These are phyloP conservation scores for Oceanites oceanicus DNA, from an alignment of 2,113 vertebrate genomes.

Conservation along the genomic window DNA sequence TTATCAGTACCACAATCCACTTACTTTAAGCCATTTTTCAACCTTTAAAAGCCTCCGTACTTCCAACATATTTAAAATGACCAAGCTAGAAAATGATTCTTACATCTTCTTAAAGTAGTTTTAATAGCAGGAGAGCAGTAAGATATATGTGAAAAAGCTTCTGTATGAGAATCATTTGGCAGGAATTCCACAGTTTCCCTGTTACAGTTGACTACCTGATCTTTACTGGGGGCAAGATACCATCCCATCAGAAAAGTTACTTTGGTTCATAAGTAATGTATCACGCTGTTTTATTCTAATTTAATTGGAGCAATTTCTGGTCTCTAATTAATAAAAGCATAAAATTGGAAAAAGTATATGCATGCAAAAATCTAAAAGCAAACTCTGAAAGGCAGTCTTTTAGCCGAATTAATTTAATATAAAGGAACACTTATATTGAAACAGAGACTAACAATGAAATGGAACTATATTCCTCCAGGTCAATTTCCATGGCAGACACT, in stretches of 20 bases:
- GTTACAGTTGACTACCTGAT: not conserved
- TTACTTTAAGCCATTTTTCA: not conserved
- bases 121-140: not conserved
- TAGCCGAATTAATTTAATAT: not conserved
- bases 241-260: not conserved
- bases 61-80: not conserved
- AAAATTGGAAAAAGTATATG: not conserved
- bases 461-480: not conserved
- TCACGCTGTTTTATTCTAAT: not conserved
- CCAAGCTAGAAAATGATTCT: not conserved
- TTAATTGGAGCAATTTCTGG: conserved; percentile 32
- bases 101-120: not conserved
- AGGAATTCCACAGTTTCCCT: not conserved
- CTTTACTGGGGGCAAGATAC: not conserved
- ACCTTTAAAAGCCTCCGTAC: not conserved
- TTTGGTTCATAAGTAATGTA: conserved; percentile 4
- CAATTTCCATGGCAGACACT: not conserved
- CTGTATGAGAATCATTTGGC: not conserved
- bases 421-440: not conserved
- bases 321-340: conserved; percentile 46
- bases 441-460: not conserved
- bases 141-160: not conserved
- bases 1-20: not conserved
- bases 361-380: not conserved
- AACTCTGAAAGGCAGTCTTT: not conserved